Base-by-base conservation (phyloP, 2,888 invertebrate species). In the Drosophila subsilvestris region DNA sequence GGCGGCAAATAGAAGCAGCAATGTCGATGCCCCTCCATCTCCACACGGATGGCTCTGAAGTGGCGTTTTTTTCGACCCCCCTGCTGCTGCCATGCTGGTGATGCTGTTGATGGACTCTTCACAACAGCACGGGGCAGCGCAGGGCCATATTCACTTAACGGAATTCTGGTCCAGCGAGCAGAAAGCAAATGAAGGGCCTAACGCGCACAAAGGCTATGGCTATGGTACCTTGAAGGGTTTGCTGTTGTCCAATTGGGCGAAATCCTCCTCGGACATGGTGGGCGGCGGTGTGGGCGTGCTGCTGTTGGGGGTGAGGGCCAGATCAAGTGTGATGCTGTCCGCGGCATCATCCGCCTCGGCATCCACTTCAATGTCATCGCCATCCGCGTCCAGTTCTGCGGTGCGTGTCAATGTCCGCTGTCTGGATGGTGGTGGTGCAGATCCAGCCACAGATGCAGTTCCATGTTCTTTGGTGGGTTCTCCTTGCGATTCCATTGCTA, bases 311-410 rank as follows among this genome's bases (percentile, higher is more conserved):
- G 86, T 87, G 48, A 89, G 48, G 48, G 87, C 83, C 74, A 83
- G 54, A 51, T 83, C 83, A 59, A 89, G 55, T 18, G 83, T 83
- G 27, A 88, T 83, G 61, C 83, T 83, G 67, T 83, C 89, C 51
- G 85, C 85, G 25, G 87, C 81, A 74, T 83, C 83, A 63, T 83
- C 88, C 7, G 57, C 87, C 56, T 83, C 77, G 17, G 43, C 65
- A 25, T 59, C 65, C 50, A 57, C 56, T 27, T 79, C 83, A 14
- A 57, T 69, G 29, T 75, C 84, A 51, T 84, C 84, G n/a, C 80
- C 72, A 53, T 88, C 89, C 14, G 83, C 88, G 14, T 85, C 85
- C 88, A 85, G 63, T 69, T 89, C 88, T 49, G 80, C 73, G 9
- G 85, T 56, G 55, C 85, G 86, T 63, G 80, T 89, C 59, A 85